Evolutionary conservation across 2,888 invertebrate genomes (phyloP).

Genomic region (Allophyes oxyacanthae): DNA sequence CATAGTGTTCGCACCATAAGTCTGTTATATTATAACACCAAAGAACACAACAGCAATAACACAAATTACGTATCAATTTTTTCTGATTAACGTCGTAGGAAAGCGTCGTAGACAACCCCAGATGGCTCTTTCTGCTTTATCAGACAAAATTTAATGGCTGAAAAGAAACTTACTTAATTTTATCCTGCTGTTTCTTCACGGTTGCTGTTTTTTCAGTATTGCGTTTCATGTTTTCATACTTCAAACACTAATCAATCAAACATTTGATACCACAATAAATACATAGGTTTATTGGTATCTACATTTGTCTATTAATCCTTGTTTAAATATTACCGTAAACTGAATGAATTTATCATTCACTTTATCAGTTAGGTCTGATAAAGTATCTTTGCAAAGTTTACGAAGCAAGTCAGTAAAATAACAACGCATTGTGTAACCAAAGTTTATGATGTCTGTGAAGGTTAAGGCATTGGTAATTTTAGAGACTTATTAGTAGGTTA

Average conservation of each 20-base stretch:
- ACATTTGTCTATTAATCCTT: no score
- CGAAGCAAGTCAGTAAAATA: conserved; percentile 27
- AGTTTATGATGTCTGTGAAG: conserved; percentile 19
- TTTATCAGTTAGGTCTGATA: conserved; percentile 39
- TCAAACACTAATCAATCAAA: no score
- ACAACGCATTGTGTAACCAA: conserved; percentile 16
- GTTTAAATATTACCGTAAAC: conserved; percentile 10
- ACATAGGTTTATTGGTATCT: no score
- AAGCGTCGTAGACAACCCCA: no score
- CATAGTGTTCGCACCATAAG: no score
- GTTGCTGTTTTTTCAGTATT: no score
- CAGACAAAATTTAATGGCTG: neutral
- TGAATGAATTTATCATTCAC: conserved; percentile 33
- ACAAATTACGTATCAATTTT: neutral
- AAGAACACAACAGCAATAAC: conserved; percentile 1
- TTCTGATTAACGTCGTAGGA: no score
- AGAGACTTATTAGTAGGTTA: conserved; percentile 20
- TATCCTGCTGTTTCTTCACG: neutral
- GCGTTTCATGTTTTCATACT: neutral
- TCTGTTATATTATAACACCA: no score
- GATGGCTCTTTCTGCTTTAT: neutral
- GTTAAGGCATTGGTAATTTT: conserved; percentile 24
- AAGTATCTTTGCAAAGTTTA: conserved; percentile 25
- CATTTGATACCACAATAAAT: no score
- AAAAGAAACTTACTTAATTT: conserved; percentile 26